Percentiles rank a stretch among this genome's conserved stretches.
Evolutionary conservation across 2,113 vertebrate genomes (phyloP).

Genomic region (Pardalotus punctatus): DNA sequence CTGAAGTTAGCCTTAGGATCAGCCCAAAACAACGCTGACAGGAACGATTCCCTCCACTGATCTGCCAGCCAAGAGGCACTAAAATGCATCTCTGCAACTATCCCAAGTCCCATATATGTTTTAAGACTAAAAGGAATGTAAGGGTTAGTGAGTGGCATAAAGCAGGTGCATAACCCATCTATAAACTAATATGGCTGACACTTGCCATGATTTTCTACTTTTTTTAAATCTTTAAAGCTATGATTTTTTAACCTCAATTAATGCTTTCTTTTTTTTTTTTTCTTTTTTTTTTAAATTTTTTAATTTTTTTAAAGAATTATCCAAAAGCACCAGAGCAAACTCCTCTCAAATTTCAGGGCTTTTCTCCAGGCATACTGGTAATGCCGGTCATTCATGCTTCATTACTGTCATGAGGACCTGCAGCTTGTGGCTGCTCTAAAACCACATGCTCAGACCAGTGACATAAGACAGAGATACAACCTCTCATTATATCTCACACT

Average conservation of each 20-base stretch:
- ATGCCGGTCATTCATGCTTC: background rate
- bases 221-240: background rate
- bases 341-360: background rate
- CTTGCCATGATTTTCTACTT: background rate
- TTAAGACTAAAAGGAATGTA: background rate
- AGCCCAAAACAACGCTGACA: background rate
- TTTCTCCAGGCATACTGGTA: background rate
- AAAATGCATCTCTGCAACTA: background rate
- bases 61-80: background rate
- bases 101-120: background rate
- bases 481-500: background rate
- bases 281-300: no score
- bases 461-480: background rate
- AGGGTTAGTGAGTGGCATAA: background rate
- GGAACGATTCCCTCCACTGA: background rate
- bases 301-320: background rate
- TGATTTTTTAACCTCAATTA: background rate
- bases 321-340: background rate
- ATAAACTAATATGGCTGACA: background rate
- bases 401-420: background rate
- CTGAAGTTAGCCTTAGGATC: background rate
- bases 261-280: background rate
- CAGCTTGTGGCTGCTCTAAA: background rate
- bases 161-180: background rate
- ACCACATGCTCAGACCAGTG: background rate